Percentiles rank a stretch among this genome's conserved stretches.
Evolutionary conservation across 2,797 vertebrate species (phyloP).

Genomic region (Gymnodraco acuticeps): DNA sequence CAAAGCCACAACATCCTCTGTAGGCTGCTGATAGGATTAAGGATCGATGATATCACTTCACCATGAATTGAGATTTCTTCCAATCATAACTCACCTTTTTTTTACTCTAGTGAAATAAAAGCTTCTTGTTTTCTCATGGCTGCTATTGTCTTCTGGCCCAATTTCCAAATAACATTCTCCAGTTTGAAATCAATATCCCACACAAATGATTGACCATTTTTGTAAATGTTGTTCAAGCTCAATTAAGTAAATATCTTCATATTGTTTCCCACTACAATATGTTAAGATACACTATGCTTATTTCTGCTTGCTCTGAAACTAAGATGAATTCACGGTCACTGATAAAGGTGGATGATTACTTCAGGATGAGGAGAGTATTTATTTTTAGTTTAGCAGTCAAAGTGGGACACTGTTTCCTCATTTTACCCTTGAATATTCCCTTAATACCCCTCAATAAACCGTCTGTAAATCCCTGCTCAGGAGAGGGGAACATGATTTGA

Average conservation of each 20-base stretch:
- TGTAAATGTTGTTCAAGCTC: no score
- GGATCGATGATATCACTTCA: conserved; percentile 19
- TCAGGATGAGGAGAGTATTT: neutral
- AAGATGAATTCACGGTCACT: neutral
- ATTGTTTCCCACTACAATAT: neutral
- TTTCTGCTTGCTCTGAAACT: neutral
- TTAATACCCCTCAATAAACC: conserved; percentile 55
- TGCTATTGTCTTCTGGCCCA: conserved; percentile 15
- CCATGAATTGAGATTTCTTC: neutral
- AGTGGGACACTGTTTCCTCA: conserved; percentile 29
- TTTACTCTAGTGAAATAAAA: neutral
- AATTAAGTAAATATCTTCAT: neutral
- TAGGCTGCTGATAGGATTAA: conserved; percentile 5
- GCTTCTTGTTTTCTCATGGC: conserved; percentile 16
- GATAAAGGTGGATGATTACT: neutral
- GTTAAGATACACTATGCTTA: neutral
- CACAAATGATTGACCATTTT: conserved; percentile 8
- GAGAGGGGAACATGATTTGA: conserved; percentile 59
- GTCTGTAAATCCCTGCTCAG: conserved; percentile 52
- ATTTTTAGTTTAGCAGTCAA: conserved; percentile 24
- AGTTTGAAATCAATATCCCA: conserved; percentile 34
- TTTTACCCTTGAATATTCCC: conserved; percentile 52
- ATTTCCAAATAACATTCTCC: conserved; percentile 1
- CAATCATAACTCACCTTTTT: neutral
- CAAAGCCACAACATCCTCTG: neutral